Evolutionary conservation across 2,888 invertebrate species (phyloP).

Genomic region (Dysmachus trigonus): DNA sequence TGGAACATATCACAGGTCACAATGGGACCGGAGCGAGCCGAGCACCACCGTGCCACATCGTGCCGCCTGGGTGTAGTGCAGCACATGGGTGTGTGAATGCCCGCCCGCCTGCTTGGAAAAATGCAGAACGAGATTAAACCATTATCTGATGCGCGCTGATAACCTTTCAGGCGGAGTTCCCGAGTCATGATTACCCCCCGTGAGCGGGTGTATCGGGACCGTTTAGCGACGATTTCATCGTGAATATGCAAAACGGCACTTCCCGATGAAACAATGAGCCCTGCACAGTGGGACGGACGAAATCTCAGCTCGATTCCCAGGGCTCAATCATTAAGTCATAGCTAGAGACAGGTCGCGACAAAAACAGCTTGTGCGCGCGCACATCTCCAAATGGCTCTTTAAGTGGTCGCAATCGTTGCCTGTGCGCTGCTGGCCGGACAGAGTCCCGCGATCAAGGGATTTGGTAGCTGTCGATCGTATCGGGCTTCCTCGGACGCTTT

Average conservation of each 20-base stretch:
- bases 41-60: constrained; percentile 10
- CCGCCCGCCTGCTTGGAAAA: not conserved
- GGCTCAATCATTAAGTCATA: constrained; percentile 21
- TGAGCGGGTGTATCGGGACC: not conserved
- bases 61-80: not conserved
- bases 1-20: not conserved
- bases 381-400: constrained; percentile 35
- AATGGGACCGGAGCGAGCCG: not conserved
- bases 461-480: not conserved
- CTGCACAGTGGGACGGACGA: constrained; percentile 12
- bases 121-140: constrained; percentile 60
- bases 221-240: constrained; percentile 32
- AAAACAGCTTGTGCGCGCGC: not conserved
- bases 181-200: constrained; percentile 43
- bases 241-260: constrained; percentile 41
- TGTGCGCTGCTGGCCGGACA: not conserved
- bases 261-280: constrained; percentile 27
- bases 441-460: not conserved
- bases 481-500: not conserved
- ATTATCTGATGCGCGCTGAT: constrained; percentile 61
- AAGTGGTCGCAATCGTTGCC: not conserved
- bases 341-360: not conserved
- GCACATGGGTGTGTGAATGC: constrained; percentile 41
- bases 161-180: constrained; percentile 56
- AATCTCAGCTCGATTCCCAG: not conserved